Evolutionary conservation across 2,888 invertebrate genomes (phyloP), one percentile per base, ranked within the genome.

Genomic region (Idaea biselata): DNA sequence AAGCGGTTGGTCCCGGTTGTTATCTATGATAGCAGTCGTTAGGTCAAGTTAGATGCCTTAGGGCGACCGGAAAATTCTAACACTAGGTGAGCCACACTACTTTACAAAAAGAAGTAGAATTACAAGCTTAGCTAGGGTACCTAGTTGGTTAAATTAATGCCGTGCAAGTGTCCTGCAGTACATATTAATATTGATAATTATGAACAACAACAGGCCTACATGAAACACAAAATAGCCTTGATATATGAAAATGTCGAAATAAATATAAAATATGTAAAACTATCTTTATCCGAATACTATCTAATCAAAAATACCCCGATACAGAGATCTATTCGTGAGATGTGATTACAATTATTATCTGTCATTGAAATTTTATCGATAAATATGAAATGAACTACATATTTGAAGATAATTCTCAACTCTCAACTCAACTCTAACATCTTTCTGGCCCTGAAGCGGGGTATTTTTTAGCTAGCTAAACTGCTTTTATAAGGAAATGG

Each of bases 291-390:
- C 33, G 1, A 8, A 14, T 44, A 44, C 62, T 64, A 67, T 69
- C 67, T 71, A 61, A 67, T 68, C 68, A 31, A 8, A n/a, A 33
- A 56, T 31, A 60, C 58, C 62, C 64, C 60, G 62, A 60, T 55
- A 62, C 60, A 66, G 61, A 63, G 31, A 58, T 58, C 53, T 56
- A 33, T 61, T 63, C 60, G 58, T 61, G 64, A 68, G 61, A 67
- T 61, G 60, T 16, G 59, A 61, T 64, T 70, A 68, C 62, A 62
- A 66, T 17, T 56, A 44, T 55, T 63, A 67, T 64, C 60, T 67
- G 59, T 68, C 63, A 70, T 60, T 63, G 63, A 62, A 55, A 63
- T 58, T n/a, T 58, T 44, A 18, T 32, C 55, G 54, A 54, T 54
- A 33, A 1, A 18, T 55, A 58, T 44, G 44, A 44, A 44, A 44